These are phyloP conservation scores for Caenorhabditis macrosperma DNA, from an alignment of 2,888 invertebrate genomes.

Conservation along the genomic window DNA sequence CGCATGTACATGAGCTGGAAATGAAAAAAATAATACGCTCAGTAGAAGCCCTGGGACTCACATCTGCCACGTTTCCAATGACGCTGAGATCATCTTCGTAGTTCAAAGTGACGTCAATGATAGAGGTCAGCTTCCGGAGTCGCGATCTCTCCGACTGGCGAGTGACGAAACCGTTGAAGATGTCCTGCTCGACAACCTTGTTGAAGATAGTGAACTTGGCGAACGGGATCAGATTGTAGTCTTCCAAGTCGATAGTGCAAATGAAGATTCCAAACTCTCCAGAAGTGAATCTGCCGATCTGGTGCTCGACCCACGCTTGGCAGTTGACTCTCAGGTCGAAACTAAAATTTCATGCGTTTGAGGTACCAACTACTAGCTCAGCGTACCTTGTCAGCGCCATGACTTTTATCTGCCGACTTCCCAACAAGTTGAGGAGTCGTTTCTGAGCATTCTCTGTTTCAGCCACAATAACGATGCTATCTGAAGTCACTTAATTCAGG, in stretches of 20 bases:
- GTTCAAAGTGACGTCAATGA: slow-evolving; percentile 6
- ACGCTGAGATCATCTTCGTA: not conserved
- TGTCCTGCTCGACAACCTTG: not conserved
- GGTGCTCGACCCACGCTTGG: not conserved
- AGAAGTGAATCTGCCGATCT: not conserved
- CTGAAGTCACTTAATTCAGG: not conserved
- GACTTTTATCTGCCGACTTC: not conserved
- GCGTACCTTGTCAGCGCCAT: not conserved
- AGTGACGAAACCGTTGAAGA: not conserved
- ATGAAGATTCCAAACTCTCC: not conserved
- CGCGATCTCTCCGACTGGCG: not conserved
- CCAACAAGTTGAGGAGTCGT: not conserved
- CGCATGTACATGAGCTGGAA: slow-evolving; percentile 15
- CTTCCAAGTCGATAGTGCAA: not conserved
- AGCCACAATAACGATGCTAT: not conserved
- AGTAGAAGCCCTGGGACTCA: not conserved
- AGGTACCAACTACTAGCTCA: not conserved
- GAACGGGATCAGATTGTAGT: not conserved
- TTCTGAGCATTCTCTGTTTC: not conserved
- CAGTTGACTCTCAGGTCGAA: not conserved
- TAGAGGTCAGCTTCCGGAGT: not conserved
- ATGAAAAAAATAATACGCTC: not conserved
- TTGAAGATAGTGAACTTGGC: slow-evolving; percentile 17
- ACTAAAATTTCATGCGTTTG: not conserved
- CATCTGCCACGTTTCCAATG: not conserved